phyloP scores from a whole-genome alignment of 1,140 invertebrate species.

The Brachionus sp. region DNA sequence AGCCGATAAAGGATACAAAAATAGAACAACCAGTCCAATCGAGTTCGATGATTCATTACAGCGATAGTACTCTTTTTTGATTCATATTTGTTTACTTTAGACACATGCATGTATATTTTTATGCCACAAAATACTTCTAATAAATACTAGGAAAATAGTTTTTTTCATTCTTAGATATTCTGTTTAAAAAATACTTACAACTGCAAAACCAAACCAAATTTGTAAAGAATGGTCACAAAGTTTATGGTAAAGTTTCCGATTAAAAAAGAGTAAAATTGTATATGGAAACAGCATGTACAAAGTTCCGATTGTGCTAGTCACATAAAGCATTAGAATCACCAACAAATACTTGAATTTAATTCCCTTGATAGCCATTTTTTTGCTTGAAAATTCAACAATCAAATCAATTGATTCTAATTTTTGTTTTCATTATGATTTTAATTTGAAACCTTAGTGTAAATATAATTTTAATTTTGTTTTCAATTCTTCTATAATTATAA shows the following conservation, averaged over 20 bases:
- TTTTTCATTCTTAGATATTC: background rate
- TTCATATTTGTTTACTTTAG: slow-evolving; percentile 16
- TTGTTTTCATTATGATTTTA: background rate
- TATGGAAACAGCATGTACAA: slow-evolving; percentile 36
- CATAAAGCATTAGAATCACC: slow-evolving; percentile 1
- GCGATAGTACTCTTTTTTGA: slow-evolving; percentile 13
- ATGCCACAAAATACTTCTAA: background rate
- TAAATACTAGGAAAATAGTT: background rate
- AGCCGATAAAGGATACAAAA: slow-evolving; percentile 23
- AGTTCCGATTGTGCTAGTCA: slow-evolving; percentile 25
- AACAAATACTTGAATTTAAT: background rate
- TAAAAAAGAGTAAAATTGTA: background rate
- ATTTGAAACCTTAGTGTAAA: background rate
- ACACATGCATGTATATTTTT: slow-evolving; percentile 17
- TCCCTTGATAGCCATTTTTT: background rate
- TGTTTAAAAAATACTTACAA: background rate
- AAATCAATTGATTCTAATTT: slow-evolving; percentile 11
- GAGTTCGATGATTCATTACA: slow-evolving; percentile 36
- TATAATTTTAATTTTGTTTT: background rate
- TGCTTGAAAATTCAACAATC: background rate
- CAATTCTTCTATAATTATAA: background rate
- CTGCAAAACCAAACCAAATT: slow-evolving; percentile 31
- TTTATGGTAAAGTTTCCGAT: slow-evolving; percentile 10
- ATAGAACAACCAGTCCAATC: slow-evolving; percentile 39
- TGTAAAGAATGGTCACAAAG: background rate